Base-by-base conservation (phyloP, 1,140 invertebrate species). In the Hesperophylax magnus region DNA sequence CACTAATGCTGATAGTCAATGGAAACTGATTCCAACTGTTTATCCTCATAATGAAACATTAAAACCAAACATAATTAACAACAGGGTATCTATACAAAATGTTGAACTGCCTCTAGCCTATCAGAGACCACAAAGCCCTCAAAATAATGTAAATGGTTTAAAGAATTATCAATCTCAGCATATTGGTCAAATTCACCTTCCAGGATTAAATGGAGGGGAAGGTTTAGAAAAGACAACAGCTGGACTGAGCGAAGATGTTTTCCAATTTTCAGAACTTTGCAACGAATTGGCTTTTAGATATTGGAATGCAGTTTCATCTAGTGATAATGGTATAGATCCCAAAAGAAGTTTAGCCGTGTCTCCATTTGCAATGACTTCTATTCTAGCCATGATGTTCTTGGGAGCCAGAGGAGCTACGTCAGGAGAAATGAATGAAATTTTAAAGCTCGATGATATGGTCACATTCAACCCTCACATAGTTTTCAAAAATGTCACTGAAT, bases 381-480 rank as follows among this genome's bases (percentile, higher is more conserved):
- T 96, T 85, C 86, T 97, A 3, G 95, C 96, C 3, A 97, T 97
- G 96, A 93, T 97, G 47, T 97, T 97, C 86, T 91, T 97, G 54
- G 96, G 96, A 3, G 96, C 96, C 4, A 91, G 94, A 81, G 96
- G 96, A 52, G 91, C 94, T n/a, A 97, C 96, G 0, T 96, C 96
- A 0, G 95, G 94, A 0, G 95, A 97, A 91, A 96, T 97, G 94
- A 97, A 97, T 85, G 95, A 96, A 82, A 92, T 97, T 15, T 90
- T 97, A 0, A 93, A 94, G 84, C 88, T 97, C 8, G 96, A 97
- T 85, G 95, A 97, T 81, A 95, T 96, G 91, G 93, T 96, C 0
- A 95, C 95, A 0, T 97, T 97, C 84, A 97, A 97, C 88, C 96
- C 96, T 0, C 96, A 97, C 86, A 91, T 96, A 81, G 93, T 96